Evolutionary conservation across 2,888 invertebrate species (phyloP).

Genomic region (Caenorhabditis sp.): DNA sequence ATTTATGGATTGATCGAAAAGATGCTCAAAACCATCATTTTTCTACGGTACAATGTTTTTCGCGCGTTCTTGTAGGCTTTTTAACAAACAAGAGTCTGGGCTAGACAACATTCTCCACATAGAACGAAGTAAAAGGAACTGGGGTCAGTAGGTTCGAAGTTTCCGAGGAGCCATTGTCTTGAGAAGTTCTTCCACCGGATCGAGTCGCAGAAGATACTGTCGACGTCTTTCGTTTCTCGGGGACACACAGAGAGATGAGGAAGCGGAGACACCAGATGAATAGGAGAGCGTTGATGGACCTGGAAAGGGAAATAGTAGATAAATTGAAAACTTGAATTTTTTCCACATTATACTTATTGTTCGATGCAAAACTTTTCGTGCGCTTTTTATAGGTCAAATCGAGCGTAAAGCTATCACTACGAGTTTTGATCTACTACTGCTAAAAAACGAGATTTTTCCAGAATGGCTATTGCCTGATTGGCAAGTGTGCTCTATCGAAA

Average conservation of each 20-base stretch:
- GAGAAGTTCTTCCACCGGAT: constrained; percentile 12
- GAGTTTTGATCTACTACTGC: no score
- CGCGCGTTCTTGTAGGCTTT: no score
- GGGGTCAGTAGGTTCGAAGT: constrained; percentile 15
- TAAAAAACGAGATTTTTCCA: no score
- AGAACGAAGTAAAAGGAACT: constrained; percentile 36
- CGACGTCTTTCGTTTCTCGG: constrained; percentile 7
- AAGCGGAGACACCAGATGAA: constrained; percentile 32
- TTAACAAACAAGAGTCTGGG: background rate
- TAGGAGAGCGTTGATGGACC: constrained; percentile 30
- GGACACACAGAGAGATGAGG: constrained; percentile 10
- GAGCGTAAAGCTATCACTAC: no score
- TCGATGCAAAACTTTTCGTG: no score
- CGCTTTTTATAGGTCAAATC: no score
- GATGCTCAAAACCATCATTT: no score
- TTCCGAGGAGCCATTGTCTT: constrained; percentile 5
- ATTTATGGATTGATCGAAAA: no score
- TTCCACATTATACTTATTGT: no score
- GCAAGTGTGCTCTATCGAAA: no score
- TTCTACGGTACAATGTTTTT: no score
- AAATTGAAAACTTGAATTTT: background rate
- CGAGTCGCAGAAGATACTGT: background rate
- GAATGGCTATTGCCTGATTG: no score
- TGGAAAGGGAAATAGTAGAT: background rate
- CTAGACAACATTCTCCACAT: constrained; percentile 21